phyloP scores from a whole-genome alignment of 2,113 vertebrate species.

The Rutilus rutilus region DNA sequence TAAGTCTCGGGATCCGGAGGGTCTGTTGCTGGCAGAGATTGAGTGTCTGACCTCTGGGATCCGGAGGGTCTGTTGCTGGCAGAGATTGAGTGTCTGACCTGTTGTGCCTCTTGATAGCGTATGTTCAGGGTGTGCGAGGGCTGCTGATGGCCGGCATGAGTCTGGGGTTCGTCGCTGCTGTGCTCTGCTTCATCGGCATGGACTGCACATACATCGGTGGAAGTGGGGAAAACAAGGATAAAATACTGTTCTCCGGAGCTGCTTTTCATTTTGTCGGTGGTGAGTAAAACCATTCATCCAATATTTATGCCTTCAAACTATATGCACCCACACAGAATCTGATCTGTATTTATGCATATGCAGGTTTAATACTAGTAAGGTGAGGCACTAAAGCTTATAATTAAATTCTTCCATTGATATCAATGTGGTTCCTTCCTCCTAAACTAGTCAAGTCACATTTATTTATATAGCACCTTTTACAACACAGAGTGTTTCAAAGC shows the following conservation, averaged over 20 bases:
- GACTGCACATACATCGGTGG: conserved; percentile 79
- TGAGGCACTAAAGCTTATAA: not conserved
- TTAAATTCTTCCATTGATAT: not conserved
- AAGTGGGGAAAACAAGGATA: conserved; percentile 67
- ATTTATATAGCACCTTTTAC: too few species aligned
- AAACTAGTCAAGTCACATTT: too few species aligned
- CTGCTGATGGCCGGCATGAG: conserved; percentile 70
- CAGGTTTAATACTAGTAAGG: not conserved
- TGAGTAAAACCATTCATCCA: conserved; percentile 49
- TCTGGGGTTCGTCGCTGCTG: conserved; percentile 67
- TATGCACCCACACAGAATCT: not conserved
- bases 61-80: not conserved
- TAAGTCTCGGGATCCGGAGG: not conserved
- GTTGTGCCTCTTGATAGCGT: conserved; percentile 59
- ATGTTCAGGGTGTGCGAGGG: conserved; percentile 72
- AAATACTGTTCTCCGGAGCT: conserved; percentile 65
- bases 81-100: not conserved
- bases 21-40: too few species aligned
- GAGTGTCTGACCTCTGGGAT: not conserved
- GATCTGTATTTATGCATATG: not conserved
- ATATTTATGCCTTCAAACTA: not conserved
- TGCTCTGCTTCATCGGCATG: conserved; percentile 77
- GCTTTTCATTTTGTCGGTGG: conserved; percentile 72
- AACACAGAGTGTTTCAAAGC: too few species aligned
- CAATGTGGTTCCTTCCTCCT: not conserved